These are phyloP conservation scores for Platyrinchus mystaceus DNA, from an alignment of 2,797 vertebrate genomes.

Conservation along the genomic window DNA sequence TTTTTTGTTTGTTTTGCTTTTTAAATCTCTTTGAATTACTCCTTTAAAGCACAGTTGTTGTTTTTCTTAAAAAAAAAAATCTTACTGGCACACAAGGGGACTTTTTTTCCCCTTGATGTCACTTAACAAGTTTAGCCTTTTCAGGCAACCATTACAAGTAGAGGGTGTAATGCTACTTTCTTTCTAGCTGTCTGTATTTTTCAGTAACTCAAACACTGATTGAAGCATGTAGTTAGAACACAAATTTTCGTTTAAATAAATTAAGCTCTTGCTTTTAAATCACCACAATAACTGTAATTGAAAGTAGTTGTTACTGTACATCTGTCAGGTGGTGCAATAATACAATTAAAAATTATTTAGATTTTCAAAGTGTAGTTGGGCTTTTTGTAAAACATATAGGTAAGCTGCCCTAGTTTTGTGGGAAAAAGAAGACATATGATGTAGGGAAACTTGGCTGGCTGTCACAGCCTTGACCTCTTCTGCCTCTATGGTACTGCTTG, in stretches of 20 bases:
- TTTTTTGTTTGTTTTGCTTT: background rate
- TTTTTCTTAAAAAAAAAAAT: background rate
- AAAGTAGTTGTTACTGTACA: background rate
- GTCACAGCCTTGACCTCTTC: background rate
- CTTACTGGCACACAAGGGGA: background rate
- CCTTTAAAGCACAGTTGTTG: background rate
- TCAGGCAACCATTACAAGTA: background rate
- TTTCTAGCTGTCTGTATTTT: conserved; percentile 21
- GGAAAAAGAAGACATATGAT: background rate
- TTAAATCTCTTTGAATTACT: background rate
- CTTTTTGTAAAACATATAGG: background rate
- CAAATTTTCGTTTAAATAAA: background rate
- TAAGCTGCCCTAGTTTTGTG: background rate
- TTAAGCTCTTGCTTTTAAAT: background rate
- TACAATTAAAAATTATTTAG: background rate
- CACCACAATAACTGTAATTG: background rate
- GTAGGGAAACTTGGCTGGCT: background rate
- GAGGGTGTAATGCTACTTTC: background rate
- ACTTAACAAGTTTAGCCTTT: background rate
- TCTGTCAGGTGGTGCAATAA: background rate
- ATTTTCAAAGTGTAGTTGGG: background rate
- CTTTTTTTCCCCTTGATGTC: background rate
- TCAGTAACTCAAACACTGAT: background rate
- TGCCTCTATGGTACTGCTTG: accelerated
- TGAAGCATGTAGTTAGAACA: background rate